These are phyloP conservation scores for Phrynocephalus forsythii DNA, from an alignment of 2,797 vertebrate species.

Conservation along the genomic window DNA sequence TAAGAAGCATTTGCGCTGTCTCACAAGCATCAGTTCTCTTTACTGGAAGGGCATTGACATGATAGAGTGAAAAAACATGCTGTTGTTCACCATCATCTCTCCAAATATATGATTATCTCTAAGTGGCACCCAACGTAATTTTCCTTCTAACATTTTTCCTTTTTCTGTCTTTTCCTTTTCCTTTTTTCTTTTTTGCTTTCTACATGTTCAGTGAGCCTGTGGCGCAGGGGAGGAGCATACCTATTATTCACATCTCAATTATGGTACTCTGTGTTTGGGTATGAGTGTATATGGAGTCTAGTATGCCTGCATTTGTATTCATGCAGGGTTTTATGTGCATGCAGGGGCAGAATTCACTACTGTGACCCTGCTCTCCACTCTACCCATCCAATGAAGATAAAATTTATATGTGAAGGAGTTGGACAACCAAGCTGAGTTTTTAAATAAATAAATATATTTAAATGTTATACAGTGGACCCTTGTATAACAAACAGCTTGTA, in stretches of 20 bases:
- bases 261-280: background rate
- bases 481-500: too few relatives aligned
- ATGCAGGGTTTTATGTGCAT: too few relatives aligned
- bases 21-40: background rate
- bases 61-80: background rate
- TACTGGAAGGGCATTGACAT: background rate
- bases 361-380: background rate
- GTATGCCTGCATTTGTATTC: too few relatives aligned
- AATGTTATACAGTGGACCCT: too few relatives aligned
- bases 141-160: background rate
- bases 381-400: background rate
- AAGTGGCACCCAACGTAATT: background rate
- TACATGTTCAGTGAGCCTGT: background rate
- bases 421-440: background rate
- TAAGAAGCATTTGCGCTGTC: background rate
- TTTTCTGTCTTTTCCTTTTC: background rate
- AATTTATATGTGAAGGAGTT: background rate
- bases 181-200: background rate
- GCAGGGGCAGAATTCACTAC: background rate
- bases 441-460: background rate
- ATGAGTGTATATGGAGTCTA: background rate
- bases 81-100: background rate
- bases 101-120: background rate
- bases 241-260: too few relatives aligned
- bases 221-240: background rate